Conservation (phyloP, 2,113 vertebrate genomes). For the Salvator merianae region DNA sequence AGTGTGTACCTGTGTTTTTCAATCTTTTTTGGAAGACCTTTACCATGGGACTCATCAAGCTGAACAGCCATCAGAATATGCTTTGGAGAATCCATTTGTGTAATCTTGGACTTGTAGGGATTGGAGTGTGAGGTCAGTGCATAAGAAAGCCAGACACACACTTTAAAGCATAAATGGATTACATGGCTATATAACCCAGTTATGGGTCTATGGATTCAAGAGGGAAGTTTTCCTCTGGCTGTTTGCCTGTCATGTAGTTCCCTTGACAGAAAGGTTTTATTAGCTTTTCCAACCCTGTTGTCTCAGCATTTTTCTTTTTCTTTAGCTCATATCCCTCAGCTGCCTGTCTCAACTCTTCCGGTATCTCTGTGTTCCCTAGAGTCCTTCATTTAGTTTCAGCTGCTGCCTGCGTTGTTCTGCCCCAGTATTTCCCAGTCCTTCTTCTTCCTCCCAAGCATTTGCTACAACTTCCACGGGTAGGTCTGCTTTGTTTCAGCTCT, state of each 20-base stretch:
- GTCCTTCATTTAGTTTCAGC: slow-evolving; percentile 39
- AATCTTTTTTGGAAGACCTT: slow-evolving; percentile 53
- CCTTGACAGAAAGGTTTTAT: slow-evolving; percentile 62
- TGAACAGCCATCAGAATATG: slow-evolving; percentile 57
- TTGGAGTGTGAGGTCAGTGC: slow-evolving; percentile 38
- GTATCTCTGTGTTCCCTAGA: not conserved
- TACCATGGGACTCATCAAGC: slow-evolving; percentile 55
- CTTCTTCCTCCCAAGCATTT: not conserved
- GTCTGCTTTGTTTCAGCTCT: not conserved
- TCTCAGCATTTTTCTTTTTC: slow-evolving; percentile 55
- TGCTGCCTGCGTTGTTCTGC: not conserved
- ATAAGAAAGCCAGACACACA: slow-evolving; percentile 62
- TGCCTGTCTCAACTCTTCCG: slow-evolving; percentile 31
- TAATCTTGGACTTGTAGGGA: slow-evolving; percentile 54
- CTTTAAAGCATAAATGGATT: slow-evolving; percentile 74
- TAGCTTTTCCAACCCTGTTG: slow-evolving; percentile 54
- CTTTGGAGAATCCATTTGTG: slow-evolving; percentile 58
- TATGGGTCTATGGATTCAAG: slow-evolving; percentile 47
- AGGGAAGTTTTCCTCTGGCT: slow-evolving; percentile 59
- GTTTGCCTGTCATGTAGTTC: slow-evolving; percentile 64
- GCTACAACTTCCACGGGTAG: not conserved
- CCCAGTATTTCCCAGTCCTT: not conserved
- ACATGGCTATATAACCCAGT: slow-evolving; percentile 67
- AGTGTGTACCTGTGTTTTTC: slow-evolving; percentile 16
- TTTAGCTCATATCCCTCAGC: slow-evolving; percentile 40